phyloP scores from a whole-genome alignment of 2,113 vertebrate species.

The Toxostoma redivivum region DNA sequence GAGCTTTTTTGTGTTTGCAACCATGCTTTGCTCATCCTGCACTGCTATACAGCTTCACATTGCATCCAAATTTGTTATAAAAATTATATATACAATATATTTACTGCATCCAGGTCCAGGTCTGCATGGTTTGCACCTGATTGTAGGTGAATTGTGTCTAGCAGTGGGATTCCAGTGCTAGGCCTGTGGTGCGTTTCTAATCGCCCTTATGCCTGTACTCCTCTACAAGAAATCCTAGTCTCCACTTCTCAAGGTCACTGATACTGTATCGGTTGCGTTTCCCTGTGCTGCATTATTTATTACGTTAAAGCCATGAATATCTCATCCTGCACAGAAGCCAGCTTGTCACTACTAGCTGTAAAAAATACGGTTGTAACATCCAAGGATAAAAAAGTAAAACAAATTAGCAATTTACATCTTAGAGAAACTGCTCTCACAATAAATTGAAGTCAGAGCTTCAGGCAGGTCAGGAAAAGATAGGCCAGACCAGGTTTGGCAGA shows the following conservation, averaged over 20 bases:
- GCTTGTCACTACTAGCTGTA: background rate
- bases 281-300: background rate
- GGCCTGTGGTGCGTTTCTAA: background rate
- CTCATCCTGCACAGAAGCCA: background rate
- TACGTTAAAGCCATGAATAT: background rate
- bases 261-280: background rate
- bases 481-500: background rate
- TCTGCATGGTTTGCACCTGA: background rate
- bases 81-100: background rate
- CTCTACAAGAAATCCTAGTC: background rate
- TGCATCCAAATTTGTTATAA: background rate
- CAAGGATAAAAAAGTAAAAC: background rate
- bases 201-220: background rate
- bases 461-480: background rate
- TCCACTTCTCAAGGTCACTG: background rate
- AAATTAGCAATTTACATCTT: background rate
- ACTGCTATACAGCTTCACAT: background rate
- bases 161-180: background rate
- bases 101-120: background rate
- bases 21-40: background rate
- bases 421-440: background rate
- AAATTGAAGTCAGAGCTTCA: background rate
- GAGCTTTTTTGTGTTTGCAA: background rate
- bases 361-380: background rate
- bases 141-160: background rate